phyloP scores from a whole-genome alignment of 2,888 invertebrate species.

The Sarcophaga carnaria region DNA sequence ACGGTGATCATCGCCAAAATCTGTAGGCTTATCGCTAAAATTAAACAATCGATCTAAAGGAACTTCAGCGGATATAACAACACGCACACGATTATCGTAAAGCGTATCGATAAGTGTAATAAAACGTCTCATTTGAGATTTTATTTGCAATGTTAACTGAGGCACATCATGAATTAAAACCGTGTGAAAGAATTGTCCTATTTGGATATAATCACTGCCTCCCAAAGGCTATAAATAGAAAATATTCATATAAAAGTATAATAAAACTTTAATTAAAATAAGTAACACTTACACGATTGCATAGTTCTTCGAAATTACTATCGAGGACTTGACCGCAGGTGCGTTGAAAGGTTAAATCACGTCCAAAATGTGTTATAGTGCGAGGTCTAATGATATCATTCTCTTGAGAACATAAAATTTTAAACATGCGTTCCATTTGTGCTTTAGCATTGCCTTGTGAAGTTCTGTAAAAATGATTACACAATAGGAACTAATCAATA shows the following conservation, averaged over 20 bases:
- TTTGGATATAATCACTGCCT: conserved; percentile 96
- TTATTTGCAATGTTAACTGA: conserved; percentile 88
- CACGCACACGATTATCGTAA: conserved; percentile 94
- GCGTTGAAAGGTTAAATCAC: conserved; percentile 93
- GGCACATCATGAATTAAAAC: conserved; percentile 95
- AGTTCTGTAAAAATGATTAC: conserved; percentile 83
- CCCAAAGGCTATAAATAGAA: conserved; percentile 88
- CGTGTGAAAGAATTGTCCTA: conserved; percentile 97
- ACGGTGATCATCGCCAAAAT: conserved; percentile 89
- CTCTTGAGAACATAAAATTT: conserved; percentile 93
- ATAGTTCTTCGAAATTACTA: conserved; percentile 93
- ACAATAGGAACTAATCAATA: background rate
- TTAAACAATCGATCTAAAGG: conserved; percentile 89
- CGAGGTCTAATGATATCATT: conserved; percentile 94
- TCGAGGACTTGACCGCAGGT: conserved; percentile 97
- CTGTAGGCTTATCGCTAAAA: conserved; percentile 75
- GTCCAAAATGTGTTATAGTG: conserved; percentile 92
- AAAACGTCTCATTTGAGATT: conserved; percentile 96
- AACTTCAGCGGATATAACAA: conserved; percentile 92
- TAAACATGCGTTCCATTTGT: conserved; percentile 90
- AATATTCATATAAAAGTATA: background rate
- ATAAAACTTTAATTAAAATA: background rate
- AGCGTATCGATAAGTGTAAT: conserved; percentile 98
- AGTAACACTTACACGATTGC: conserved; percentile 87
- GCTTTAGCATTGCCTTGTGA: conserved; percentile 85